Base-by-base conservation (phyloP, 2,113 vertebrate genomes). In the Oncorhynchus kisutch region DNA sequence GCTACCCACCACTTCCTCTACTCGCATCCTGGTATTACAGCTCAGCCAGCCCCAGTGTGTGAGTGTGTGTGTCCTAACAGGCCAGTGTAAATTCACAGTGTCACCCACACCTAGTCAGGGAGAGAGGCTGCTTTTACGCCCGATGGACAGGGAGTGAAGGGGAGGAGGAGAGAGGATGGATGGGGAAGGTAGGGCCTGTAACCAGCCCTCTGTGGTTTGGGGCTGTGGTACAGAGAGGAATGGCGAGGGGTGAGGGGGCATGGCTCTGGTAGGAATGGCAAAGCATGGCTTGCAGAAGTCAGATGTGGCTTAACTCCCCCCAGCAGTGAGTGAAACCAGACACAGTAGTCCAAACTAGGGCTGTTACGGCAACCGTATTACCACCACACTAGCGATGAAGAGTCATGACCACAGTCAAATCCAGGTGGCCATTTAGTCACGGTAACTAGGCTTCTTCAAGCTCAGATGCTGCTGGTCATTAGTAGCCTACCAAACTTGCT, bases 41-140 rank as follows among this genome's bases (percentile, higher is more conserved):
- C 45, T 18, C 34, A 22, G 68, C n/a, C 68, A 20, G 39, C 12
- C 12, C 2, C 29, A 29, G 4, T 34, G 18, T 69, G 67, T 45
- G 31, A 48, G 39, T 48, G 68, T 70, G 68, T 67, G 67, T 68
- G 64, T 20, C 24, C 16, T 54, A 57, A 57, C 20, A 69, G 66
- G 27, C 49, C 16, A 25, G 73, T 2, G 2, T 8, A 68, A 74
- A 67, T 2, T 24, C 45, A 27, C 49, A 22, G 68, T n/a, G 39
- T 7, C 24, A 62, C 20, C 12, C 16, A 4, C 16, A 54, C 12
- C 51, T 20, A 12, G 2, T 51, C 57, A 0, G 1, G 39, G 51
- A 39, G 16, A 54, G 45, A 24, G 9, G 13, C 31, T 60, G 11
- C 22, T 49, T n/a, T 48, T 12, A 60, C 18, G 0, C 71, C 18